Base-by-base conservation (phyloP, 2,888 invertebrate genomes). In the Drosophila falleni region DNA sequence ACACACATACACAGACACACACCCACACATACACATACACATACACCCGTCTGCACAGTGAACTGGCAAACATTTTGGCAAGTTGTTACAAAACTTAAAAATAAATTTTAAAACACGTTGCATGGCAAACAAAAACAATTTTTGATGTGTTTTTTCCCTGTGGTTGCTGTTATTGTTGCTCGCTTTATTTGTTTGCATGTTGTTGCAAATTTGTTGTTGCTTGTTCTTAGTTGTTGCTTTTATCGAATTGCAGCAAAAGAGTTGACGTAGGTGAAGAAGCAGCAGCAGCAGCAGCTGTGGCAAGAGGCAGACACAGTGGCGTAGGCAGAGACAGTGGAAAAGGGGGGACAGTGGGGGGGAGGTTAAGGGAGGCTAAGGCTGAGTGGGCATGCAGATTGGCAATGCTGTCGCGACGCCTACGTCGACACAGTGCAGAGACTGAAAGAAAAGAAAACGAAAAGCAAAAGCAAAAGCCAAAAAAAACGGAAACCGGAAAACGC, bases 401-500 rank as follows among this genome's bases (percentile, higher is more conserved):
- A 53, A 59, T 26, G 62, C 55, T 39, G 39, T 44, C 15, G 49
- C 37, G 49, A 26, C 47, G 47, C 29, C 31, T 19, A 39, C 64
- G 23, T 44, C 35, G 39, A 56, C 47, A 41, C 10, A 16, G 10
- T 3, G 37, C n/a, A 23, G n/a, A 23, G 10, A 31, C 26, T 33
- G 39, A 13, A 13, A 35, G n/a, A 16, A 10, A 19, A 31, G 10
- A 31, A 31, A 31, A 29, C 13, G 13, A 46, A 54, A 53, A 39
- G 47, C 23, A 37, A 63, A n/a, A n/a, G n/a, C n/a, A n/a, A n/a
- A n/a, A n/a, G n/a, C n/a, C n/a, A n/a, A n/a, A n/a, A n/a, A n/a
- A 74, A 71, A 59, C 66, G 80, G 86, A 82, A 79, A 67, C 80
- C 62, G 88, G 82, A 79, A 88, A 82, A 86, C 63, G 80, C 80